phyloP scores from a whole-genome alignment of 2,113 vertebrate species.

The Numenius arquata region DNA sequence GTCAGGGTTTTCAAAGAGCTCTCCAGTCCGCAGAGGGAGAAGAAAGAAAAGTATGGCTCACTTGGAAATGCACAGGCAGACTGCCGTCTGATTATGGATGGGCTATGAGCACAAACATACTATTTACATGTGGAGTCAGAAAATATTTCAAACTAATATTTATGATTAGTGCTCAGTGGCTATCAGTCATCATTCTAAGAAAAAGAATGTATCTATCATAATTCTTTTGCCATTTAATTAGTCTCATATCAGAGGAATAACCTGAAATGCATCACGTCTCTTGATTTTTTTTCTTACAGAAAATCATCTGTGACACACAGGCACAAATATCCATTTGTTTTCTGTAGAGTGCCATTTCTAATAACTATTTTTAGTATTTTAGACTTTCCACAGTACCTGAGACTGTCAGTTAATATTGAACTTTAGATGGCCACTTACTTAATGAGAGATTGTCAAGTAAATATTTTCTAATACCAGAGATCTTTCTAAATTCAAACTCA shows the following conservation, averaged over 20 bases:
- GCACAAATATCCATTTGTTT: not conserved
- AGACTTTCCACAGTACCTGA: not conserved
- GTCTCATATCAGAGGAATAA: not conserved
- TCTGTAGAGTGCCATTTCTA: not conserved
- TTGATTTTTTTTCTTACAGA: not conserved
- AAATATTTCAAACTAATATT: not conserved
- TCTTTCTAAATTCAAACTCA: too few species aligned
- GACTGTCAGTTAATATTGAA: not conserved
- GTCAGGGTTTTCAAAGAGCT: not conserved
- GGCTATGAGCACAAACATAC: not conserved
- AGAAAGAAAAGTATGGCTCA: not conserved
- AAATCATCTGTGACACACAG: not conserved
- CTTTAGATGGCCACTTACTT: not conserved
- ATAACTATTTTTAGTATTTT: not conserved
- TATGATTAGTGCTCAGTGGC: not conserved
- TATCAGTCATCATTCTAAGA: not conserved
- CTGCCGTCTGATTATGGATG: not conserved
- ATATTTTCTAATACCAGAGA: not conserved
- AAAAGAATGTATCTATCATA: not conserved
- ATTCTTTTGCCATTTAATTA: conserved; percentile 4
- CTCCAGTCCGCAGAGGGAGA: not conserved
- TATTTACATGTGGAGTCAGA: not conserved
- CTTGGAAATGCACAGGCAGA: not conserved
- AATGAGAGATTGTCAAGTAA: not conserved
- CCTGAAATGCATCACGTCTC: not conserved